Evolutionary conservation across 2,797 vertebrate genomes (phyloP), one percentile per base, ranked within the genome.

Genomic region (Neopelma chrysocephalum): DNA sequence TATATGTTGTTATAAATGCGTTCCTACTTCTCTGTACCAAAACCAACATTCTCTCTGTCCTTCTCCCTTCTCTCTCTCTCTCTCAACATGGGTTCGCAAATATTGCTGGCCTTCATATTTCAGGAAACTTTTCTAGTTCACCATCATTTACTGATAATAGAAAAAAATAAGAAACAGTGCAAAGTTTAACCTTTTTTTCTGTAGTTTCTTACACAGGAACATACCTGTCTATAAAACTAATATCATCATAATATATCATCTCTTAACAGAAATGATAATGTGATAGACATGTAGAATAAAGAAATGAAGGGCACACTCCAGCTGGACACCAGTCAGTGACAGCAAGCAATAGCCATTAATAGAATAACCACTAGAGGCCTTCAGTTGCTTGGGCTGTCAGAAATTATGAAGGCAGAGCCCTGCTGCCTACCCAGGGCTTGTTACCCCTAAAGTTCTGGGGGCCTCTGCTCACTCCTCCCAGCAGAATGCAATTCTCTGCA

Each of bases 281-380:
- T 34, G 21, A 13, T 79, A 31, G 3, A 42, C 4, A 13, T 57
- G 75, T 90, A 36, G 66, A 82, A 72, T 62, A 6, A 71, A 56
- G 47, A 68, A 14, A 2, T 47, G 70, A 76, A 85, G 62, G 48
- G 14, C 45, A 25, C 18, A 70, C 21, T 81, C 31, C 65, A 62
- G 22, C n/a, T 77, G 54, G n/a, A 38, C 47, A 23, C 73, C 34
- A 32, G n/a, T 38, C 57, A 60, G 50, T 32, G 53, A 17, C 10
- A 43, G 61, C 0, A 2, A 91, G 73, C 21, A 10, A 3, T 4
- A 54, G 48, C 36, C 19, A 16, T 54, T 81, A 60, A 61, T 18
- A 61, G 48, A 86, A 61, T 4, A 62, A 66, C 95, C 88, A 48
- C 93, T 82, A 92, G 83, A 87, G 91, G 90, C 91, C 82, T 96